A percentile compares a stretch with the other conserved stretches of the same genome.
Conservation (phyloP, 2,113 vertebrate species). For the Ptyas mucosa region DNA sequence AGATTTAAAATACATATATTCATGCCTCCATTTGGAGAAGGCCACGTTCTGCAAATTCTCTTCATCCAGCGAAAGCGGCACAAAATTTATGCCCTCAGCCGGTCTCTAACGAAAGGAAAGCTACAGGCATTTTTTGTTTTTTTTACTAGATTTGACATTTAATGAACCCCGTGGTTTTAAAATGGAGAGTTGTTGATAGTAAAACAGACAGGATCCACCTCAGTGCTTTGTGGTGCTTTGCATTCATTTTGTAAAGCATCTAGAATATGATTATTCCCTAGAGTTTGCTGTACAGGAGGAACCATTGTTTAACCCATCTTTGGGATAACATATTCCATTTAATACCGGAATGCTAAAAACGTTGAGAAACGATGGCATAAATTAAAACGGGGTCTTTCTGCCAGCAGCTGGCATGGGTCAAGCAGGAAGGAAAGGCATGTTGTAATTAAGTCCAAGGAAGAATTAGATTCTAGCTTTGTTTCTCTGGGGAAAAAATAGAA, state of each 20-base stretch:
- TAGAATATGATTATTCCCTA: conserved; percentile 13
- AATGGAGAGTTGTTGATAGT: conserved; percentile 19
- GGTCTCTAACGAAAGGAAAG: background rate
- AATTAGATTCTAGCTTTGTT: background rate
- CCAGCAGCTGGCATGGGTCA: background rate
- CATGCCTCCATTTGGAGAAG: background rate
- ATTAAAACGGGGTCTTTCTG: background rate
- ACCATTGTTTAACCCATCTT: background rate
- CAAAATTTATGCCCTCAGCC: background rate
- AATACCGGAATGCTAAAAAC: conserved; percentile 25
- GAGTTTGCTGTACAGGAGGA: conserved; percentile 19
- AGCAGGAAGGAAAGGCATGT: background rate
- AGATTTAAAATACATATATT: background rate
- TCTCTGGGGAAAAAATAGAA: background rate
- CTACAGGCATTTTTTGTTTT: conserved; percentile 9
- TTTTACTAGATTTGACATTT: conserved; percentile 25
- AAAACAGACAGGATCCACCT: conserved; percentile 14
- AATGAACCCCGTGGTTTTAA: conserved; percentile 32
- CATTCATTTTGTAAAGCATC: background rate
- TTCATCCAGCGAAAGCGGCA: background rate
- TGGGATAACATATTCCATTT: conserved; percentile 20
- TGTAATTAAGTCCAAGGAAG: background rate
- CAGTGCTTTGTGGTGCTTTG: background rate
- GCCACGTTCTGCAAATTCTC: background rate
- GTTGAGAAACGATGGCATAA: conserved; percentile 34